Conservation (phyloP, 2,888 invertebrate species). For the Isotomurus palustris region DNA sequence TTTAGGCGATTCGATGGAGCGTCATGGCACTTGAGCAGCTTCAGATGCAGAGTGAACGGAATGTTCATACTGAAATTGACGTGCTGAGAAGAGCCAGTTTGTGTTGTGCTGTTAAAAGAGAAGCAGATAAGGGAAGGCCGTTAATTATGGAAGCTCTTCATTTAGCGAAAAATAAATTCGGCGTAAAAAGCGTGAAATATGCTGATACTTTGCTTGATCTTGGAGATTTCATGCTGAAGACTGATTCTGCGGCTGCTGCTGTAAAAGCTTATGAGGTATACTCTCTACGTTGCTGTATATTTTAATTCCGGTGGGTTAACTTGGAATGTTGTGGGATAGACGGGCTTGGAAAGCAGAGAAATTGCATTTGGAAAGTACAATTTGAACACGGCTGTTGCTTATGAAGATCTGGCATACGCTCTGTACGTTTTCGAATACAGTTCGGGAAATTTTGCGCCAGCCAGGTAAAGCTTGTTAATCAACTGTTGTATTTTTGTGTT, state of each 20-base stretch:
- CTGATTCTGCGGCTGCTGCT: conserved; percentile 76
- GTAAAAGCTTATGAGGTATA: conserved; percentile 74
- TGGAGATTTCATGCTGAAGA: conserved; percentile 84
- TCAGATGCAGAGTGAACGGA: conserved; percentile 51
- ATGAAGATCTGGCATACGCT: conserved; percentile 90
- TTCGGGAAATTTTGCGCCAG: conserved; percentile 76
- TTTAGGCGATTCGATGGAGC: conserved; percentile 67
- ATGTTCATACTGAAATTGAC: conserved; percentile 66
- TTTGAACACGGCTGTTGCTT: conserved; percentile 80
- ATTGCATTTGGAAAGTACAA: conserved; percentile 76
- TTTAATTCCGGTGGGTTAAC: not conserved
- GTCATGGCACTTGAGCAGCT: conserved; percentile 64
- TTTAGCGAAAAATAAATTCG: conserved; percentile 58
- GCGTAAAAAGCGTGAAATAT: conserved; percentile 57
- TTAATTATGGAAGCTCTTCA: conserved; percentile 77
- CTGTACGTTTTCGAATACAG: conserved; percentile 79
- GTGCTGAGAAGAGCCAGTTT: conserved; percentile 81
- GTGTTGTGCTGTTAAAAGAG: conserved; percentile 82
- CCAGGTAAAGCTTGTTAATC: conserved; percentile 58
- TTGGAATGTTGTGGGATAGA: not conserved
- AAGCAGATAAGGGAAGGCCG: conserved; percentile 74
- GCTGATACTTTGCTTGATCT: conserved; percentile 82
- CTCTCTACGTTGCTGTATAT: not conserved
- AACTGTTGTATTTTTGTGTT: too few relatives aligned
- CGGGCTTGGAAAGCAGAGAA: conserved; percentile 64